Percentiles rank a stretch among this genome's conserved stretches.
phyloP scores from a whole-genome alignment of 2,113 vertebrate species.

The Neolamprologus toae region DNA sequence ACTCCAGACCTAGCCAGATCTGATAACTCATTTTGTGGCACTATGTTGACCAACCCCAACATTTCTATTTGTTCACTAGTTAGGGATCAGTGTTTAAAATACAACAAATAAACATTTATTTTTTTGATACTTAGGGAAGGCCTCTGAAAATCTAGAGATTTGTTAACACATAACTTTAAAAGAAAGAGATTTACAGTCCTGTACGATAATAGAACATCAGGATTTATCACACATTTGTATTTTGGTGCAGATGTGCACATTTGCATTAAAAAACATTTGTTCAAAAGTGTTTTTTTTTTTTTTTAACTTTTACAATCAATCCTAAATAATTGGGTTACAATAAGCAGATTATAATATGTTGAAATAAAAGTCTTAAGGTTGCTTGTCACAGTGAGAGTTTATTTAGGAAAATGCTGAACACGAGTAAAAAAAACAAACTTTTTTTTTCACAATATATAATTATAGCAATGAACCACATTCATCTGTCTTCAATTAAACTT shows the following conservation, averaged over 20 bases:
- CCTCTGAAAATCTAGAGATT: background rate
- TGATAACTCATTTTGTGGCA: background rate
- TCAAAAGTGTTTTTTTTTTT: no score
- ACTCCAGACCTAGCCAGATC: background rate
- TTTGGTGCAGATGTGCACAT: background rate
- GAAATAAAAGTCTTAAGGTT: background rate
- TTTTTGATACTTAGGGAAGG: background rate
- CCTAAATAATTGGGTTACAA: accelerated
- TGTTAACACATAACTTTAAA: background rate
- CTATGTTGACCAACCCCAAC: background rate
- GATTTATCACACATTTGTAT: background rate
- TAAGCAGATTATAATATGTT: background rate
- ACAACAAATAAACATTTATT: background rate
- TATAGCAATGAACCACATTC: background rate
- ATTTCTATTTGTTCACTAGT: background rate
- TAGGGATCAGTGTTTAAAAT: background rate
- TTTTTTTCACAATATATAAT: background rate
- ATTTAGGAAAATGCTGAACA: background rate
- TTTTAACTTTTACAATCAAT: no score
- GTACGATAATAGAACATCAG: background rate
- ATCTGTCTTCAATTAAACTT: background rate
- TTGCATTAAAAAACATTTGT: background rate
- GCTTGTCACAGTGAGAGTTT: background rate
- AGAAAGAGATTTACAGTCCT: background rate
- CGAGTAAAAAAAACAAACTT: background rate